Evolutionary conservation across 2,113 vertebrate species (phyloP).

Genomic region (Eonycteris spelaea): DNA sequence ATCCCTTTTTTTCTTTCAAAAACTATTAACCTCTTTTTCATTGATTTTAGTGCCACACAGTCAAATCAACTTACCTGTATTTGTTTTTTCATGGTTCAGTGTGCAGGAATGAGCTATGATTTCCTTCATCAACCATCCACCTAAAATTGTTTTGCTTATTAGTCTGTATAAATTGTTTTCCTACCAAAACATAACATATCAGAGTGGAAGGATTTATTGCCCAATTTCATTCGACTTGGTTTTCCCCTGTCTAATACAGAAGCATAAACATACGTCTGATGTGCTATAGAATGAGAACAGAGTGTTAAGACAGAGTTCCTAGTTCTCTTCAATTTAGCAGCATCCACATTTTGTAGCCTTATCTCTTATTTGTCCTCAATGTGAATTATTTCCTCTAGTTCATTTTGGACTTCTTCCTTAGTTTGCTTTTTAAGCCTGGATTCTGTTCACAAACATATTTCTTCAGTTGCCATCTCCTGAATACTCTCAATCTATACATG

Average conservation of each 20-base stretch:
- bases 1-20: slow-evolving; percentile 57
- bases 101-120: slow-evolving; percentile 80
- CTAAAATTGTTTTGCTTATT: slow-evolving; percentile 83
- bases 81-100: slow-evolving; percentile 82
- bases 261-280: slow-evolving; percentile 50
- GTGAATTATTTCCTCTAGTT: not conserved
- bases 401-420: not conserved
- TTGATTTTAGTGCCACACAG: slow-evolving; percentile 64
- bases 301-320: not conserved
- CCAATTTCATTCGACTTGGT: slow-evolving; percentile 70
- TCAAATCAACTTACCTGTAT: slow-evolving; percentile 71
- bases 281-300: slow-evolving; percentile 39
- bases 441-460: not conserved
- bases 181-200: slow-evolving; percentile 79
- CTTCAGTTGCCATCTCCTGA: not conserved
- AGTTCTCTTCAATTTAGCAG: not conserved
- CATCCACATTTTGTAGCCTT: not conserved
- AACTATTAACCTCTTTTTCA: slow-evolving; percentile 68
- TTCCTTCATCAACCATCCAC: slow-evolving; percentile 80
- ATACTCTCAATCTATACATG: not conserved
- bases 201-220: slow-evolving; percentile 79
- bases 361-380: not conserved
- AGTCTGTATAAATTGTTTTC: slow-evolving; percentile 81
- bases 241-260: slow-evolving; percentile 58
- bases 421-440: not conserved